phyloP scores from a whole-genome alignment of 2,888 invertebrate genomes.

The Scaptodrosophila latifasciaeformis region DNA sequence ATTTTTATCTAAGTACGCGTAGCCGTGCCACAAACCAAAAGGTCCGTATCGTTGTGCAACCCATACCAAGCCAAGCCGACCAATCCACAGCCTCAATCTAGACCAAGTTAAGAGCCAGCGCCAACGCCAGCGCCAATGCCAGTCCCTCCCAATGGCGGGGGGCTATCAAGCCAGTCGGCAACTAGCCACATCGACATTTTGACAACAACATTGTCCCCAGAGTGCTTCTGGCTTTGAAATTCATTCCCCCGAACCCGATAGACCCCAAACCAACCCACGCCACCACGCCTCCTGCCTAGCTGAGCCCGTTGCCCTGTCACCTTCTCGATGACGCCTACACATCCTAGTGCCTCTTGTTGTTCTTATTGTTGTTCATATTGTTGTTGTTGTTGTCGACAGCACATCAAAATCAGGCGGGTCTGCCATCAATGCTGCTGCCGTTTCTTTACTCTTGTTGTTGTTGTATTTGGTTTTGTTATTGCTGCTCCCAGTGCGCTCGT shows the following conservation, averaged over 20 bases:
- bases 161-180: too few relatives aligned
- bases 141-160: too few relatives aligned
- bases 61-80: neutral
- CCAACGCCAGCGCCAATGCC: too few relatives aligned
- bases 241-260: too few relatives aligned
- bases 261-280: too few relatives aligned
- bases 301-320: too few relatives aligned
- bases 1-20: slow-evolving; percentile 59
- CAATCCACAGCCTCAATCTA: neutral
- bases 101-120: too few relatives aligned
- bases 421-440: slow-evolving; percentile 32
- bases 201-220: slow-evolving; percentile 56
- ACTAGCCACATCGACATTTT: slow-evolving; percentile 52
- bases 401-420: slow-evolving; percentile 52
- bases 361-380: slow-evolving; percentile 25
- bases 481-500: slow-evolving; percentile 49
- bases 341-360: slow-evolving; percentile 40
- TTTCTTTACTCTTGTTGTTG: neutral
- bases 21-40: slow-evolving; percentile 29
- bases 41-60: slow-evolving; percentile 25
- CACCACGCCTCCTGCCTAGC: too few relatives aligned
- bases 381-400: slow-evolving; percentile 46
- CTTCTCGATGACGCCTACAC: slow-evolving; percentile 43
- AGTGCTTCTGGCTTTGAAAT: too few relatives aligned
- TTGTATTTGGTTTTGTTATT: slow-evolving; percentile 15